Conservation (phyloP, 2,888 invertebrate species). For the Ceriagrion tenellum region DNA sequence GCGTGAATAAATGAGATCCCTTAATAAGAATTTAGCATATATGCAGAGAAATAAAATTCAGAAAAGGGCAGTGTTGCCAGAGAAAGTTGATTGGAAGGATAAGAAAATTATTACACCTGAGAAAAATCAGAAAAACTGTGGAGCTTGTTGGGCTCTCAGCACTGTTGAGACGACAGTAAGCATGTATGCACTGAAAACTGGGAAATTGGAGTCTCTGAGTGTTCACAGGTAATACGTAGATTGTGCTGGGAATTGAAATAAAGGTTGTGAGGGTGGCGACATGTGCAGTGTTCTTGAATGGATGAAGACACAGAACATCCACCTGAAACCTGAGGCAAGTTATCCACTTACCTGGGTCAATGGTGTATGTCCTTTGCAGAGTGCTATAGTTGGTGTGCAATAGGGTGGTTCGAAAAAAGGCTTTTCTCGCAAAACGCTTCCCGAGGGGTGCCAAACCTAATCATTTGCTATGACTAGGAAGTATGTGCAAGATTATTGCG, state of each 20-base stretch:
- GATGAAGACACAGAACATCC: constrained; percentile 81
- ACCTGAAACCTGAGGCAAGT: constrained; percentile 80
- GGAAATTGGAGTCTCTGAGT: constrained; percentile 83
- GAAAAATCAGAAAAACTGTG: constrained; percentile 87
- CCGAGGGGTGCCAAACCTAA: too few species aligned
- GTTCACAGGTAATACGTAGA: constrained; percentile 92
- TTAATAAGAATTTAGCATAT: constrained; percentile 27
- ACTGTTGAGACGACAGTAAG: constrained; percentile 87
- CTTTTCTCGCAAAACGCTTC: too few species aligned
- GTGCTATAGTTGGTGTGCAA: too few species aligned
- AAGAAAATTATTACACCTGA: constrained; percentile 85
- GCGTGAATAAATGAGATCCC: constrained; percentile 69
- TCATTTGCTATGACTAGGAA: too few species aligned
- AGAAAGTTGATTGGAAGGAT: constrained; percentile 83
- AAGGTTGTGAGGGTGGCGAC: constrained; percentile 90
- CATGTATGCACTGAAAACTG: constrained; percentile 86
- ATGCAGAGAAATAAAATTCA: constrained; percentile 70
- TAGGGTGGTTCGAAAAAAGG: too few species aligned
- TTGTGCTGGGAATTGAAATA: constrained; percentile 86
- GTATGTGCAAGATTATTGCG: too few species aligned
- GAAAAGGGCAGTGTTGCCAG: constrained; percentile 76
- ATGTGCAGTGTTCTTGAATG: constrained; percentile 89
- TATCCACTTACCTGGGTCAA: constrained; percentile 82
- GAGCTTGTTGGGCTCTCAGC: constrained; percentile 94
- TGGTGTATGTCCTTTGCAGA: constrained; percentile 73